A percentile compares a stretch with the other conserved stretches of the same genome.
phyloP scores from a whole-genome alignment of 2,797 vertebrate species.

The Aeoliscus strigatus region DNA sequence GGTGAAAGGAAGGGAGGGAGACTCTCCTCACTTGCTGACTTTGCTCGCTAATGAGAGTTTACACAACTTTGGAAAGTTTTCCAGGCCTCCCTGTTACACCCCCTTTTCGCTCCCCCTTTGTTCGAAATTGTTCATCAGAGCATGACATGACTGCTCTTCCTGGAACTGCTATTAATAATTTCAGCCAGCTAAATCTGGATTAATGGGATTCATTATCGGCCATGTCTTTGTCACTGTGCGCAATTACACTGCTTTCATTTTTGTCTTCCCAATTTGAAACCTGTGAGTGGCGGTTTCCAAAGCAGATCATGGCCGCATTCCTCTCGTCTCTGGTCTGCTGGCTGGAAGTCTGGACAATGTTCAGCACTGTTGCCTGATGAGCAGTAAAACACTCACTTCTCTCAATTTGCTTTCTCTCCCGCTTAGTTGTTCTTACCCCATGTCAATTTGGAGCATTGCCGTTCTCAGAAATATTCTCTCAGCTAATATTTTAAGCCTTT shows the following conservation, averaged over 20 bases:
- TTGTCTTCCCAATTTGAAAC: conserved; percentile 31
- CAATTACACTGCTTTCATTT: conserved; percentile 54
- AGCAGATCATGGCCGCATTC: conserved; percentile 36
- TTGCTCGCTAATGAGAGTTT: conserved; percentile 44
- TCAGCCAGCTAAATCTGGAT: conserved; percentile 49
- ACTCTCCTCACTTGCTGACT: conserved; percentile 29
- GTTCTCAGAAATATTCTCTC: conserved; percentile 9
- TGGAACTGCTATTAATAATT: conserved; percentile 59
- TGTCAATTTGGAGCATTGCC: not conserved
- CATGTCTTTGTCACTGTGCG: conserved; percentile 49
- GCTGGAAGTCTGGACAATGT: conserved; percentile 37
- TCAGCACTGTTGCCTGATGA: conserved; percentile 40
- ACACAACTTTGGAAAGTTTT: conserved; percentile 40
- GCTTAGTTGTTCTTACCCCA: conserved; percentile 12
- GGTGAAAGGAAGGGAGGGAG: conserved; percentile 38
- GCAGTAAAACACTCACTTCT: conserved; percentile 39
- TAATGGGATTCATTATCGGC: conserved; percentile 49
- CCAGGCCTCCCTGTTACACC: conserved; percentile 17
- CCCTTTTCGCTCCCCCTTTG: conserved; percentile 7
- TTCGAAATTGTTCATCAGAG: conserved; percentile 47
- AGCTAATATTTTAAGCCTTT: conserved; percentile 19
- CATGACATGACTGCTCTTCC: conserved; percentile 47
- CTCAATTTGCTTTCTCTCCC: conserved; percentile 15
- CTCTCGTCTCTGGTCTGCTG: conserved; percentile 33
- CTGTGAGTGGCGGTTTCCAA: conserved; percentile 31